Conservation (phyloP, 2,888 invertebrate species). For the Bursaphelenchus okinawaensis region DNA sequence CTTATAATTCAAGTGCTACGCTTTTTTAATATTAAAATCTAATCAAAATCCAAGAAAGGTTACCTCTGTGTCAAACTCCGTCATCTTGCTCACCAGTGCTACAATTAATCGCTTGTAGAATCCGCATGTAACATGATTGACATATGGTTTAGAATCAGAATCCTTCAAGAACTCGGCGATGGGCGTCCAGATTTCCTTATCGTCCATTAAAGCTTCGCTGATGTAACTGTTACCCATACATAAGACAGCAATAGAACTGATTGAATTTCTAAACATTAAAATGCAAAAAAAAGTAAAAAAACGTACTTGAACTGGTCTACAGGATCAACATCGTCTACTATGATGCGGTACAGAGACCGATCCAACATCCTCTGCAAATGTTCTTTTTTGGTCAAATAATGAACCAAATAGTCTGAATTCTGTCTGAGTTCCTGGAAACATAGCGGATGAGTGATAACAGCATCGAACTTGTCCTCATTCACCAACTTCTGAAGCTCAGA, state of each 20-base stretch:
- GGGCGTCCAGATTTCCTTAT: neutral
- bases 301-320: slow-evolving; percentile 4
- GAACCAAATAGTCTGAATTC: neutral
- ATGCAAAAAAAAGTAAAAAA: neutral
- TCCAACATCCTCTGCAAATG: neutral
- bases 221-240: neutral
- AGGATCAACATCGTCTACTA: neutral
- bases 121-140: slow-evolving; percentile 4
- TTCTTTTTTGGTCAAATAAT: neutral
- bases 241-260: neutral
- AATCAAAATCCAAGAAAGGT: neutral
- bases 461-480: neutral
- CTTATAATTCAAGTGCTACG: neutral
- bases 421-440: neutral
- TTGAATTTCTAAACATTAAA: neutral
- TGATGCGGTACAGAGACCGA: neutral
- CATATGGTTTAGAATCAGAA: neutral
- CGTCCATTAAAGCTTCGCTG: neutral
- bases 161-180: neutral
- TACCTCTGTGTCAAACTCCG: neutral
- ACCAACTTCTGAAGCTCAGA: neutral
- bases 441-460: neutral
- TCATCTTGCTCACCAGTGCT: neutral
- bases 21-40: neutral
- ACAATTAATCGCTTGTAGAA: slow-evolving; percentile 7